Evolutionary conservation across 2,797 vertebrate species (phyloP), one percentile per base, ranked within the genome.

Genomic region (Sternotherus odoratus): DNA sequence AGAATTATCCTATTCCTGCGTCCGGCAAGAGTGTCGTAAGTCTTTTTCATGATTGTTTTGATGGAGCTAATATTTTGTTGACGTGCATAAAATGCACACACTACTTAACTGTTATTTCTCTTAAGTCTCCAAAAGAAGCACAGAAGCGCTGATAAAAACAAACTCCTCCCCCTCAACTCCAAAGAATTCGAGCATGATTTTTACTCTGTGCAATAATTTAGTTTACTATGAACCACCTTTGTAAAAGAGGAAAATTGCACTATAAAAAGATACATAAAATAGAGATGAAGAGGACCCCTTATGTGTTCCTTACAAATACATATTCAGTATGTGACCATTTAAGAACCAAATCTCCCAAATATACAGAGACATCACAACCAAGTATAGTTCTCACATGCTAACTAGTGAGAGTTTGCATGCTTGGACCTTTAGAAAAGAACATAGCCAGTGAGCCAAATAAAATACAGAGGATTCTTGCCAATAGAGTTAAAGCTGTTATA

Each of bases 331-430:
- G 50, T 33, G 7, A 48, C 53, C 94, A 9, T 78, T 84, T 80
- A 13, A 10, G n/a, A 19, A 54, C 48, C 33, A 0, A 1, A n/a
- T 36, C 54, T 28, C 69, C 90, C 56, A 56, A 83, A 83, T 91
- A 82, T 10, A 17, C 43, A 30, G 33, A 79, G 48, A 89, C 46
- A 77, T 93, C 95, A 69, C 33, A 79, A 79, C 77, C 1, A 2
- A 86, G 26, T 7, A 46, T n/a, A 81, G n/a, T 60, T 85, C 81
- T 72, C 3, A 74, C 75, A 78, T 82, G 88, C 60, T 56, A n/a
- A 46, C 72, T 66, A 57, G 26, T 78, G 87, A 94, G 84, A 5
- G 89, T 92, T 88, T 92, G 86, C 84, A 53, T 30, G 63, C 69
- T 72, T 16, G 30, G 74, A 53, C 72, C 77, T 80, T 85, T 30